Percentiles rank a stretch among this genome's conserved stretches.
These are phyloP conservation scores for Chymomyza caudatula DNA, from an alignment of 2,888 invertebrate genomes.

Conservation along the genomic window DNA sequence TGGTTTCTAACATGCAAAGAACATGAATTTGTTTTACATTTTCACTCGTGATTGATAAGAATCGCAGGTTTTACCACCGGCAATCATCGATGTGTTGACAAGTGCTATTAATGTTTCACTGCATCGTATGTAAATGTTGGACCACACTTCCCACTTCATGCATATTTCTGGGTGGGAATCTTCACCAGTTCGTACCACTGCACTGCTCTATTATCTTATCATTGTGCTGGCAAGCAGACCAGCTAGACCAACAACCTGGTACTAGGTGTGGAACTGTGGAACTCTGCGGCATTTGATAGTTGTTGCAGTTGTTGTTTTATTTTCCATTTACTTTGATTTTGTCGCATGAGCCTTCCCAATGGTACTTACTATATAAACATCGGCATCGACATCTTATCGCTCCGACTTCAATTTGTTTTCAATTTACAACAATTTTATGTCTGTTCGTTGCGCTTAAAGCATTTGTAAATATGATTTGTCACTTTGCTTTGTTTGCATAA, in stretches of 20 bases:
- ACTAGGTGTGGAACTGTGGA: not conserved
- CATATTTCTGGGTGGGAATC: not conserved
- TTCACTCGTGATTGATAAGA: slow-evolving; percentile 53
- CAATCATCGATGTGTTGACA: slow-evolving; percentile 63
- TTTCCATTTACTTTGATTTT: slow-evolving; percentile 62
- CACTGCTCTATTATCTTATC: slow-evolving; percentile 8
- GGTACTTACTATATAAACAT: not conserved
- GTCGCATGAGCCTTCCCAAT: slow-evolving; percentile 11
- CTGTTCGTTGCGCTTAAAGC: slow-evolving; percentile 26
- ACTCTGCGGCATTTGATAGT: slow-evolving; percentile 45
- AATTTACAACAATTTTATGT: slow-evolving; percentile 70
- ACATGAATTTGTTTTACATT: slow-evolving; percentile 58
- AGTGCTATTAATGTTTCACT: slow-evolving; percentile 62
- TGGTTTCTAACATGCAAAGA: slow-evolving; percentile 75
- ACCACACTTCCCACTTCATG: not conserved
- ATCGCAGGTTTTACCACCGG: slow-evolving; percentile 18
- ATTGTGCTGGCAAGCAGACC: not conserved
- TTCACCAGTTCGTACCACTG: not conserved
- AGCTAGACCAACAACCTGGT: not conserved
- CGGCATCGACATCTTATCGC: slow-evolving; percentile 39
- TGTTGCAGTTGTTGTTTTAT: slow-evolving; percentile 45
- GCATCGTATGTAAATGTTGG: slow-evolving; percentile 16
- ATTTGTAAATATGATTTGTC: slow-evolving; percentile 56
- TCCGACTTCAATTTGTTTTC: slow-evolving; percentile 67
- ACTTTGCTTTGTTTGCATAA: slow-evolving; percentile 57